These are phyloP conservation scores for Argopecten irradians DNA, from an alignment of 1,140 invertebrate genomes.

Conservation along the genomic window DNA sequence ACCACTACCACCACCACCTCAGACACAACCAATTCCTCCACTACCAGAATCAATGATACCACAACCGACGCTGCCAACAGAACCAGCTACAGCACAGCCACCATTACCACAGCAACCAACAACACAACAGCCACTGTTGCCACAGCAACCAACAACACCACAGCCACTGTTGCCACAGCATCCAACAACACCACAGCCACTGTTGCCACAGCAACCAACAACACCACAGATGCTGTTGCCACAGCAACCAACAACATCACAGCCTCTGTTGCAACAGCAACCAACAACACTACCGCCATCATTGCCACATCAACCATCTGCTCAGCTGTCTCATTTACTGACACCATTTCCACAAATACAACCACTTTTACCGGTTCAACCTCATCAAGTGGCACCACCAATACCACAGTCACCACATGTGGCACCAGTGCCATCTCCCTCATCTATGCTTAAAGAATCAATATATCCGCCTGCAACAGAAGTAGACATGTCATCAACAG, in stretches of 20 bases:
- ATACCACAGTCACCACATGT: constrained; percentile 21
- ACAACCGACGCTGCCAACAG: neutral
- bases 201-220: neutral
- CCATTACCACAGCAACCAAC: constrained; percentile 15
- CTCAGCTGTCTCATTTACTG: neutral
- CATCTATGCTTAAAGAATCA: neutral
- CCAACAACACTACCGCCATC: neutral
- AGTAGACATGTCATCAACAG: neutral
- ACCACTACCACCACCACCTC: constrained; percentile 39
- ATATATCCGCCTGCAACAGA: neutral
- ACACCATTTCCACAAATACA: neutral
- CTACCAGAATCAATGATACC: constrained; percentile 16
- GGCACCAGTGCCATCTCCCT: constrained; percentile 28
- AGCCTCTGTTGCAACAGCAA: neutral
- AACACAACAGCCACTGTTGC: neutral
- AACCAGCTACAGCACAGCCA: constrained; percentile 26
- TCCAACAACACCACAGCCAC: neutral
- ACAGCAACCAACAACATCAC: neutral
- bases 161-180: neutral
- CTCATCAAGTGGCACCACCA: neutral
- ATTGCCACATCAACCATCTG: neutral
- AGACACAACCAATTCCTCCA: constrained; percentile 25
- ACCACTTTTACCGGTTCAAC: neutral
- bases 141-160: neutral
- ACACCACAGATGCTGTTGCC: neutral